A percentile compares a stretch with the other conserved stretches of the same genome.
phyloP scores from a whole-genome alignment of 2,797 vertebrate genomes.

The Hoplostethus atlanticus region DNA sequence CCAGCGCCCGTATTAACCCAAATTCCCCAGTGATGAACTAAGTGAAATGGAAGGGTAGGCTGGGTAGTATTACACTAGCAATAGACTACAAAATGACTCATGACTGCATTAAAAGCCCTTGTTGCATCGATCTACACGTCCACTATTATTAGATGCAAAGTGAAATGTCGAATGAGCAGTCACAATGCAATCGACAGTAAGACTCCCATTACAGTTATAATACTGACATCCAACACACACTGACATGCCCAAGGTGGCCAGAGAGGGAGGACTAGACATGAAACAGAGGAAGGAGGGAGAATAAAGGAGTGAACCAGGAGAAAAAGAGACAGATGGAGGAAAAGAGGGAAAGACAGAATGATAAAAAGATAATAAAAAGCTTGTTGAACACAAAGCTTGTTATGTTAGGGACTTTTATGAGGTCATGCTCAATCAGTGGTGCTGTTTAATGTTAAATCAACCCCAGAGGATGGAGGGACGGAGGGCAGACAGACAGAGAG shows the following conservation, averaged over 20 bases:
- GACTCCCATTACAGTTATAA: conserved; percentile 2
- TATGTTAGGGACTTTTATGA: conserved; percentile 16
- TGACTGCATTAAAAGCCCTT: conserved; percentile 49
- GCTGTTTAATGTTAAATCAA: conserved; percentile 16
- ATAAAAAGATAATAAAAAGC: background rate
- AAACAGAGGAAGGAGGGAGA: background rate
- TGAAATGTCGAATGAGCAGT: conserved; percentile 33
- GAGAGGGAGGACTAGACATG: conserved; percentile 5
- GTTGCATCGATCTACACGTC: conserved; percentile 54
- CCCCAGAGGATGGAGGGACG: conserved; percentile 19
- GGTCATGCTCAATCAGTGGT: conserved; percentile 26
- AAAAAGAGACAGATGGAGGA: background rate
- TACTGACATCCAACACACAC: conserved; percentile 13
- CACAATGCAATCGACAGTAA: conserved; percentile 27
- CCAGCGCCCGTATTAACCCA: conserved; percentile 2
- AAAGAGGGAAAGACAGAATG: background rate
- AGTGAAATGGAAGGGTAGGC: conserved; percentile 11
- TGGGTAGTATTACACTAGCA: background rate
- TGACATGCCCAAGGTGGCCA: conserved; percentile 1
- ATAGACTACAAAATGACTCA: conserved; percentile 46
- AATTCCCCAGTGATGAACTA: conserved; percentile 14
- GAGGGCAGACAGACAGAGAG: conserved; percentile 28
- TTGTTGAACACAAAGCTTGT: background rate
- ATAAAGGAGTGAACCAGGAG: background rate
- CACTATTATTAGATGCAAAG: conserved; percentile 38